Base-by-base conservation (phyloP, 2,888 invertebrate species). In the Meghimatium bilineatum region DNA sequence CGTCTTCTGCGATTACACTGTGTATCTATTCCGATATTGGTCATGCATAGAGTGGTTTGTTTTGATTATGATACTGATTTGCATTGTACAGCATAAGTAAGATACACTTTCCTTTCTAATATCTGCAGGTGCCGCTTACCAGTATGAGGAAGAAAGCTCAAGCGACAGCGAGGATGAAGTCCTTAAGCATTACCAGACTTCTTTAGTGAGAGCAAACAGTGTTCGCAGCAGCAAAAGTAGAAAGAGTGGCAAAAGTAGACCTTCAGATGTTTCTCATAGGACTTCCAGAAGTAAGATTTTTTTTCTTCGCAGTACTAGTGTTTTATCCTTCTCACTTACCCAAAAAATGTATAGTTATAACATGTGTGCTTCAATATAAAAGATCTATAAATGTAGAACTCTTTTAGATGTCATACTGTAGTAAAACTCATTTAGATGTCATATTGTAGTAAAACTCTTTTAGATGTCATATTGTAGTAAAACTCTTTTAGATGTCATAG, bases 151-250 rank as follows among this genome's bases (percentile, higher is more conserved):
- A 87, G 96, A 96, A 87, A 95, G 95, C 8, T 96, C 96, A 88
- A 96, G 96, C 60, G 96, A 97, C 92, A 96, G 96, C 77, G 96
- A 97, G 91, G 95, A 95, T 90, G 96, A 96, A 92, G 95, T 96
- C 69, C 94, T 96, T 87, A 95, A 95, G 85, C 94, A 95, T 78
- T 94, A 95, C 86, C 89, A 90, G 81, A 56, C 76, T 20, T 77
- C 83, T 56, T 60, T 77, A 38, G 76, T 52, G 26, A 44, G 85
- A 32, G 85, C 84, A 71, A 83, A 71, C 67, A 86, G 86, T 60
- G 63, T 80, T 56, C 14, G 80, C 26, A 86, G 87, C 34, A 72
- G 10, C n/a, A 83, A 84, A 79, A 85, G 86, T 63, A 56, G 78
- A n/a, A 81, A 78, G 36, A 85, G 86, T 60, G 72, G 80, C 44